A percentile compares a stretch with the other conserved stretches of the same genome.
These are phyloP conservation scores for Hybognathus amarus DNA, from an alignment of 2,797 vertebrate genomes.

Conservation along the genomic window DNA sequence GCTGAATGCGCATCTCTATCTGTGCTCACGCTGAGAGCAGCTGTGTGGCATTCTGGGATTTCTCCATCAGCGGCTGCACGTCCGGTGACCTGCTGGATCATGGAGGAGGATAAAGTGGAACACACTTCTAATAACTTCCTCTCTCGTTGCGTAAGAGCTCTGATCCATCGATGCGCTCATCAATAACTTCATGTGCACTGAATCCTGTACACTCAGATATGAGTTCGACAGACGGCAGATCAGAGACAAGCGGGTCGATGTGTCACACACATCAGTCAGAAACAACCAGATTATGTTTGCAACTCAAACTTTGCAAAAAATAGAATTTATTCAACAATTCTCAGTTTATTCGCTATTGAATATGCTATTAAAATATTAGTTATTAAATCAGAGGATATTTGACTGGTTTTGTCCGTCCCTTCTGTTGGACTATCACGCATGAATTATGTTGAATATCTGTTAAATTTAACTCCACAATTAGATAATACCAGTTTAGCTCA, in stretches of 20 bases:
- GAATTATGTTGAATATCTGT: too few species aligned
- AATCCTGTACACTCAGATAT: conserved; percentile 4
- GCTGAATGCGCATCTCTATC: neutral
- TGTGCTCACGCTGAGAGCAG: neutral
- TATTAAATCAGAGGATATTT: too few species aligned
- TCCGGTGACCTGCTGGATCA: neutral
- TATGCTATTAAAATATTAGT: too few species aligned
- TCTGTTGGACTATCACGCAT: too few species aligned
- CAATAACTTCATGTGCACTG: neutral
- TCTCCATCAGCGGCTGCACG: neutral
- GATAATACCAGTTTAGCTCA: too few species aligned
- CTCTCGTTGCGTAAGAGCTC: neutral
- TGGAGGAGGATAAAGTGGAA: neutral
- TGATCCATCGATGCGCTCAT: conserved; percentile 2
- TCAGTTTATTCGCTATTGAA: too few species aligned
- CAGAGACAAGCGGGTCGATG: neutral
- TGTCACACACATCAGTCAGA: neutral
- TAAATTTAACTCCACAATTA: too few species aligned
- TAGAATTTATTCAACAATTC: too few species aligned
- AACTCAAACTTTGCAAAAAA: too few species aligned
- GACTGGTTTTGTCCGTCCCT: too few species aligned
- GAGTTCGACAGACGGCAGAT: neutral
- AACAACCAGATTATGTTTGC: neutral
- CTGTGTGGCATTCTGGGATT: conserved; percentile 17
- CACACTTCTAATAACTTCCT: neutral